Conservation (phyloP, 2,888 invertebrate species). For the Trachelus stipa region DNA sequence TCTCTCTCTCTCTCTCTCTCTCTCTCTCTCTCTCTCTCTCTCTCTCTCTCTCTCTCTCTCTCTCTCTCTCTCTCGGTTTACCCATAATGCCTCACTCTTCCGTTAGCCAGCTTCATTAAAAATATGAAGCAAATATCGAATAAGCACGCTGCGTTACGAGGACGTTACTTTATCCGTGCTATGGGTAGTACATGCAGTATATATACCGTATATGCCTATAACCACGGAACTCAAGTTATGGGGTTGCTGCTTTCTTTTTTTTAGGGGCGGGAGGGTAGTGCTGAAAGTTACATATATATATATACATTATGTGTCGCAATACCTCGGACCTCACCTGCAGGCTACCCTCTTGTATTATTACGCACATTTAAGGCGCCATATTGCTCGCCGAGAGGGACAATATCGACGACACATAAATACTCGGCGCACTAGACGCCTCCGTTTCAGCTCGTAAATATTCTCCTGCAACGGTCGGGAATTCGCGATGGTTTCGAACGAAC, state of each 20-base stretch:
- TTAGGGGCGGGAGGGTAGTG: too few relatives aligned
- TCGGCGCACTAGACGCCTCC: background rate
- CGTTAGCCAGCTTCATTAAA: background rate
- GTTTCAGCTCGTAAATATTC: background rate
- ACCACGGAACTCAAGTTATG: background rate
- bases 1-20: too few relatives aligned
- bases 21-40: too few relatives aligned
- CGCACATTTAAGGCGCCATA: background rate
- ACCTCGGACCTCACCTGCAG: background rate
- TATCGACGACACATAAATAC: background rate
- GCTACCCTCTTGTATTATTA: background rate
- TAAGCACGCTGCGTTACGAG: background rate
- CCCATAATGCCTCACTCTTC: too few relatives aligned
- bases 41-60: too few relatives aligned
- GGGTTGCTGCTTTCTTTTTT: background rate
- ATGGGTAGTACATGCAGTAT: background rate
- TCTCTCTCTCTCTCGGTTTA: too few relatives aligned
- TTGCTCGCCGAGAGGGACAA: background rate
- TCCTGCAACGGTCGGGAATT: background rate
- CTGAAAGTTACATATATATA: background rate
- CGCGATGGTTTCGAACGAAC: background rate
- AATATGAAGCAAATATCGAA: background rate
- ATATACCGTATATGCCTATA: background rate
- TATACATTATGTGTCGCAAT: background rate
- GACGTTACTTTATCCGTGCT: background rate